phyloP scores from a whole-genome alignment of 2,888 invertebrate species.

The Chouioia cunea region DNA sequence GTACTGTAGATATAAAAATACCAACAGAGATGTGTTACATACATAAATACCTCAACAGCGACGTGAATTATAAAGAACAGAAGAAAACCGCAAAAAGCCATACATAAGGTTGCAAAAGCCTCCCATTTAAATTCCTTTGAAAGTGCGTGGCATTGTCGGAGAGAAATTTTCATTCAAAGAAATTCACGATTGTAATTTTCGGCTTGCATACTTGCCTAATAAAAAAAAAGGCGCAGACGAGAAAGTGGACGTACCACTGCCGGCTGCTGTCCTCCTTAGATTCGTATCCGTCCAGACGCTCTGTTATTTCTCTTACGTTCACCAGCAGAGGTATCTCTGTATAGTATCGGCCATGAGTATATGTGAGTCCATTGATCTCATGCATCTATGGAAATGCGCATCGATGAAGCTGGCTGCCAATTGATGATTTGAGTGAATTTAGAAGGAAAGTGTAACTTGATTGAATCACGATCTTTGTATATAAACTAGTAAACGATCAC shows the following conservation, averaged over 20 bases:
- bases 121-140: too few relatives aligned
- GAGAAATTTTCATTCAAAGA: too few relatives aligned
- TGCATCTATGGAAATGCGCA: slow-evolving; percentile 37
- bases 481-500: too few relatives aligned
- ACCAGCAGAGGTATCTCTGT: slow-evolving; percentile 16
- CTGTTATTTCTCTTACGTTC: slow-evolving; percentile 25
- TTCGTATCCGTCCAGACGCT: slow-evolving; percentile 41
- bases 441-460: not conserved
- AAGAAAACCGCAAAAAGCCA: too few relatives aligned
- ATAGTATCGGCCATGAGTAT: too few relatives aligned
- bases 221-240: slow-evolving; percentile 31
- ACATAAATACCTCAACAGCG: too few relatives aligned
- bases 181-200: too few relatives aligned
- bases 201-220: slow-evolving; percentile 12
- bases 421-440: not conserved
- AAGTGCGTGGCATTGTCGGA: too few relatives aligned
- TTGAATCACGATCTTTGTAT: not conserved
- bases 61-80: too few relatives aligned
- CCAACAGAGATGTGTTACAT: too few relatives aligned
- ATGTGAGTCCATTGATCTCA: slow-evolving; percentile 27
- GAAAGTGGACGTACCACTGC: slow-evolving; percentile 45
- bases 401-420: slow-evolving; percentile 14
- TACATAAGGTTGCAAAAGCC: too few relatives aligned
- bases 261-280: slow-evolving; percentile 43
- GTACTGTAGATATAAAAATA: too few relatives aligned